Evolutionary conservation across 35 echinoderm and acorn worm species (phyloP), one percentile per base, ranked within the genome.

Genomic region (Amphiura filiformis): DNA sequence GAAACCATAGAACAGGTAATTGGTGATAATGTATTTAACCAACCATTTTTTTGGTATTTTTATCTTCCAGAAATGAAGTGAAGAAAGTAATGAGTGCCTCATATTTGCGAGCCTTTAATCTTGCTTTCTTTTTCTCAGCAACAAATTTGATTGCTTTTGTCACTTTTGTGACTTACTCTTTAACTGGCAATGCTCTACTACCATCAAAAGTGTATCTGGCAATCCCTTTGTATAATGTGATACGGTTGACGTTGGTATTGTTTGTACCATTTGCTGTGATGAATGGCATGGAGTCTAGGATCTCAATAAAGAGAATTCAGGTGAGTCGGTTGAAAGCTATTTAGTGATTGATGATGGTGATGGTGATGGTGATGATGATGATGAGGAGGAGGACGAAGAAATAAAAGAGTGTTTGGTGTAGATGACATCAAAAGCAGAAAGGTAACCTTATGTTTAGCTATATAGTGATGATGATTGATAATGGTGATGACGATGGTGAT

Each of bases 261-360:
- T 84, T 84, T 36, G 28, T 93, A 3, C 94, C 94, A 1, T 90
- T 64, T 52, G 78, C 80, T 41, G 57, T 96, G 32, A 89, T 90
- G 94, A 84, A 86, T 36, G 56, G 77, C 4, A 85, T 81, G 17
- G 90, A 96, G 76, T 82, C 76, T 0, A 44, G 86, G 22, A 84
- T 96, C 1, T 86, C 94, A 26, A 83, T 96, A 9, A 57, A 32
- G 4, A 86, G 94, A 22, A 90, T 91, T 31, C 56, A 96, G 91
- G 94, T 93, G 11, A 92, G 84, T 33, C 5, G 2, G 39, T 47
- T 31, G 17, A 34, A 3, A 26, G 41, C 17, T 47, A n/a, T n/a
- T n/a, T n/a, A n/a, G n/a, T n/a, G n/a, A n/a, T 47, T 17, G 41
- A 47, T 47, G n/a, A n/a, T n/a, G n/a, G n/a, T n/a, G n/a, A n/a